These are phyloP conservation scores for Climacteris rufus DNA, from an alignment of 2,113 vertebrate species.

Conservation along the genomic window DNA sequence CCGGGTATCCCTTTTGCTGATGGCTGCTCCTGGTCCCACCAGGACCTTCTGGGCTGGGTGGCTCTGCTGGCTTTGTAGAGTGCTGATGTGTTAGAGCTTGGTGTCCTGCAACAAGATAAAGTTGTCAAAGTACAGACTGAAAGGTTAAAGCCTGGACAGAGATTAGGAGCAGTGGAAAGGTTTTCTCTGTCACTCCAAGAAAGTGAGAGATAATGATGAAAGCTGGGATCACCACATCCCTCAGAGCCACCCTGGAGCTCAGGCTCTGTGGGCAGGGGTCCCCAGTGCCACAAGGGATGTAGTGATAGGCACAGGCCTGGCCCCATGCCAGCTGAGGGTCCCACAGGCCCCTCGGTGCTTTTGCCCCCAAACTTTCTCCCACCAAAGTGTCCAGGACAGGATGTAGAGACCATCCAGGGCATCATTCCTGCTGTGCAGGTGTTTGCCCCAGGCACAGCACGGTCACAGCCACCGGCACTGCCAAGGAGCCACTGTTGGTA, in stretches of 20 bases:
- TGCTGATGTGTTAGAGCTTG: neutral
- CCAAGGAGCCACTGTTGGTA: accelerated
- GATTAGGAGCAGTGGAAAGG: neutral
- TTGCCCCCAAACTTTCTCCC: accelerated
- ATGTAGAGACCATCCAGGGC: accelerated
- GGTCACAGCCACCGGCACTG: neutral
- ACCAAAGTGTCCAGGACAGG: neutral
- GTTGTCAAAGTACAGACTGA: neutral
- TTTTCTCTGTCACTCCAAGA: neutral
- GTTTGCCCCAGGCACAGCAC: neutral
- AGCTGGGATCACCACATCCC: neutral
- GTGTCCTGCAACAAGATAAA: neutral
- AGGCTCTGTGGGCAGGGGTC: neutral
- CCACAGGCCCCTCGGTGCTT: neutral
- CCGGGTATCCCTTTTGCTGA: neutral
- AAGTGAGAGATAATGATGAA: neutral
- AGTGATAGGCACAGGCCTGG: neutral
- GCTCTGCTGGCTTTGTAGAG: neutral
- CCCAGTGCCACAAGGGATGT: accelerated
- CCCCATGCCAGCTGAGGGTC: neutral
- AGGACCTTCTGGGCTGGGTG: neutral
- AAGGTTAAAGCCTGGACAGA: neutral
- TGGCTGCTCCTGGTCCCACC: neutral
- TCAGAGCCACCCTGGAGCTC: accelerated
- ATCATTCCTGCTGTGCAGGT: neutral